These are phyloP conservation scores for Nomada fabriciana DNA, from an alignment of 2,888 invertebrate genomes.

Conservation along the genomic window DNA sequence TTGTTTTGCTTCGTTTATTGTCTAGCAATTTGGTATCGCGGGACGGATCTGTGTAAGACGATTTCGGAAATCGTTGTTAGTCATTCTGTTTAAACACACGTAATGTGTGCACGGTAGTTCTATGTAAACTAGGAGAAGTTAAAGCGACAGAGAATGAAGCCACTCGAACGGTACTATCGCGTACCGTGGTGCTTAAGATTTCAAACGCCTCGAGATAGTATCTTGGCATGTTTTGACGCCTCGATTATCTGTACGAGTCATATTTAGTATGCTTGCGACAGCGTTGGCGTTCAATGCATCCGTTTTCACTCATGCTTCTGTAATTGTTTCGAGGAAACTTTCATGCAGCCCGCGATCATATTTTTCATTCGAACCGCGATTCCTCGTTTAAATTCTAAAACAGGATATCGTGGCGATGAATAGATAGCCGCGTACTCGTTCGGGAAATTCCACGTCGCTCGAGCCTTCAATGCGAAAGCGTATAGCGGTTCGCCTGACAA, in stretches of 20 bases:
- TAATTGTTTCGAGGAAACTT: conserved; percentile 31
- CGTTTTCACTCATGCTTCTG: conserved; percentile 24
- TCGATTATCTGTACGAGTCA: not conserved
- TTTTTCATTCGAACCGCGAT: conserved; percentile 13
- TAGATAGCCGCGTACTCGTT: not conserved
- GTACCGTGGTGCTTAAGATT: not conserved
- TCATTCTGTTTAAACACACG: not conserved
- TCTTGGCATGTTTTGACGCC: conserved; percentile 17
- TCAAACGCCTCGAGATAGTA: not conserved
- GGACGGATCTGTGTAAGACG: too few relatives aligned
- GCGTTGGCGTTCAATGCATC: conserved; percentile 11
- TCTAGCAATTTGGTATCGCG: too few relatives aligned
- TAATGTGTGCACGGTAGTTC: not conserved
- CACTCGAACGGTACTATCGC: not conserved
- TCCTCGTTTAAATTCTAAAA: conserved; percentile 34
- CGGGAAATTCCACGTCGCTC: not conserved
- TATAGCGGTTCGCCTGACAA: not conserved
- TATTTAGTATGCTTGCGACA: conserved; percentile 7
- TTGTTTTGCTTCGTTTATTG: too few relatives aligned
- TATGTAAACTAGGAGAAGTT: not conserved
- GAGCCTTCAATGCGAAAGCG: not conserved
- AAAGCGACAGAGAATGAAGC: not conserved
- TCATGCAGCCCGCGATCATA: conserved; percentile 32
- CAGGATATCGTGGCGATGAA: conserved; percentile 28
- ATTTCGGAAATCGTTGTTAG: not conserved